phyloP scores from a whole-genome alignment of 1,140 invertebrate species.

The Helicoverpa zea region DNA sequence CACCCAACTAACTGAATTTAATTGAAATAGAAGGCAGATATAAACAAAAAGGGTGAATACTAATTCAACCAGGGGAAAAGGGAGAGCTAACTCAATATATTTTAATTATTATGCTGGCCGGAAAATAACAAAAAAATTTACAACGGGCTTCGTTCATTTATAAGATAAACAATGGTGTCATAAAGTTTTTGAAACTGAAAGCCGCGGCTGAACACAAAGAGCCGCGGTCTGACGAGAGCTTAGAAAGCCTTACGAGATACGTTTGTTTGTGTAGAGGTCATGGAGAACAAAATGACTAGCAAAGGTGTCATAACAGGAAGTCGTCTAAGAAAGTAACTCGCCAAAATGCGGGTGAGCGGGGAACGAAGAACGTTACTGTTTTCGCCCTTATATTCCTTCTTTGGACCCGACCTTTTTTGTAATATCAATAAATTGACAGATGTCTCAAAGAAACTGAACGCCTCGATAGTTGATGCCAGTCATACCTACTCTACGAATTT shows the following conservation, averaged over 20 bases:
- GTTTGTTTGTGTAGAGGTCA: conserved; percentile 3
- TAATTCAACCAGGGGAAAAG: conserved; percentile 16
- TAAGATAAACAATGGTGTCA: conserved; percentile 35
- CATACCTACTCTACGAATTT: no score
- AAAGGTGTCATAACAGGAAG: no score
- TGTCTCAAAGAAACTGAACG: no score
- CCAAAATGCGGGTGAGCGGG: not conserved
- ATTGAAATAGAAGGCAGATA: conserved; percentile 29
- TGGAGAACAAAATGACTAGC: no score
- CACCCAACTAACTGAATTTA: conserved; percentile 3
- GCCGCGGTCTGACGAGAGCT: not conserved
- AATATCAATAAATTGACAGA: no score
- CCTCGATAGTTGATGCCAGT: no score
- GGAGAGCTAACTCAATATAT: conserved; percentile 30
- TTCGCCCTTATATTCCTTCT: no score
- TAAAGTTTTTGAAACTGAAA: conserved; percentile 41
- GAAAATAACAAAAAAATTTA: not conserved
- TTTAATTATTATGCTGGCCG: conserved; percentile 14
- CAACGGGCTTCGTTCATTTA: conserved; percentile 12
- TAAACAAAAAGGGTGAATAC: conserved; percentile 29
- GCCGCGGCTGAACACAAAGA: conserved; percentile 12
- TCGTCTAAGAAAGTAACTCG: no score
- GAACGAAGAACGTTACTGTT: not conserved
- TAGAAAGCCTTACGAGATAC: conserved; percentile 7
- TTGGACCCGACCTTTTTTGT: no score